Percentiles rank a stretch among this genome's conserved stretches.
Evolutionary conservation across 2,113 vertebrate genomes (phyloP).

Genomic region (Ascaphus truei): DNA sequence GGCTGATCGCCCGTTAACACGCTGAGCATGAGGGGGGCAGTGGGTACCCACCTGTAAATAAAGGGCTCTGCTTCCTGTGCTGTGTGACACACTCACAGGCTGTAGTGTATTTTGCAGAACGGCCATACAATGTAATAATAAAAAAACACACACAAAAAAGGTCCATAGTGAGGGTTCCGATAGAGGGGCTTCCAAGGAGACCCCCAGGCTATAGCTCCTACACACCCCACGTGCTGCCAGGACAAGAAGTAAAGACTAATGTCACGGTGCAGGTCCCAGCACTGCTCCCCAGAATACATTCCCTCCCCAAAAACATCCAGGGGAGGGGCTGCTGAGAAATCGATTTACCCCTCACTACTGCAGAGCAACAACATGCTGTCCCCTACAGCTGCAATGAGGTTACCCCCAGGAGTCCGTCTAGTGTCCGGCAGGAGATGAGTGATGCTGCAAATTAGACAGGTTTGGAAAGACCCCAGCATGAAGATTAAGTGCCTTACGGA

Average conservation of each 20-base stretch:
- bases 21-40: too few relatives aligned
- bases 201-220: neutral
- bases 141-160: slow-evolving; percentile 31
- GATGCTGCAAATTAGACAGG: slow-evolving; percentile 30
- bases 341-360: slow-evolving; percentile 9
- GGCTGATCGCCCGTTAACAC: too few relatives aligned
- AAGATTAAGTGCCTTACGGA: slow-evolving; percentile 35
- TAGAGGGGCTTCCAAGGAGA: neutral
- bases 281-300: slow-evolving; percentile 1
- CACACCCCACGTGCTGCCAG: slow-evolving; percentile 1
- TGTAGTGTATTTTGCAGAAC: slow-evolving; percentile 27
- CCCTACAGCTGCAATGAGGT: neutral
- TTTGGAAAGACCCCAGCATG: slow-evolving; percentile 21
- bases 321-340: neutral
- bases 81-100: slow-evolving; percentile 26
- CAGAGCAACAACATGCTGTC: slow-evolving; percentile 11
- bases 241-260: slow-evolving; percentile 14
- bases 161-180: slow-evolving; percentile 15
- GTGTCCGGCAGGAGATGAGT: slow-evolving; percentile 8
- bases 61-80: neutral
- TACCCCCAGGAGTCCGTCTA: slow-evolving; percentile 5
- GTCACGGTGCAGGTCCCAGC: slow-evolving; percentile 24
- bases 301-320: slow-evolving; percentile 3
- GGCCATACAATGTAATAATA: slow-evolving; percentile 21
- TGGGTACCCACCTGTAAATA: slow-evolving; percentile 1